A percentile compares a stretch with the other conserved stretches of the same genome.
phyloP scores from a whole-genome alignment of 2,797 vertebrate genomes.

The Phalloptychus januarius region DNA sequence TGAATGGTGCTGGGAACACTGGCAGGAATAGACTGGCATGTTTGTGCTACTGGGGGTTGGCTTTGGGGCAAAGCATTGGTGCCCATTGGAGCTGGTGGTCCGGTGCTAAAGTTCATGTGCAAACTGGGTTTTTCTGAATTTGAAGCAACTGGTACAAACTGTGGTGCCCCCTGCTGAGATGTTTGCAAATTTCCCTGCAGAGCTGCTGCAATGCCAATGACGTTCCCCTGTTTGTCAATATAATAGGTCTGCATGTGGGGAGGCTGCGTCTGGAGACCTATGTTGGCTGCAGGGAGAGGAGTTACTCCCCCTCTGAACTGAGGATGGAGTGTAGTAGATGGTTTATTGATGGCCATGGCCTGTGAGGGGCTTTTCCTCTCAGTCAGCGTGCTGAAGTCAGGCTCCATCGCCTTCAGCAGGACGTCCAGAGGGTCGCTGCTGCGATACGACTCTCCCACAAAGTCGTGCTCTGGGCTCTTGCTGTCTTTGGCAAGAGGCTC shows the following conservation, averaged over 20 bases:
- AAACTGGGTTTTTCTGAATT: conserved; percentile 83
- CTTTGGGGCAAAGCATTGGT: conserved; percentile 88
- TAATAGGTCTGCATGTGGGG: conserved; percentile 81
- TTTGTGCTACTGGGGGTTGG: conserved; percentile 88
- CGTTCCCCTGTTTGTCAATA: conserved; percentile 81
- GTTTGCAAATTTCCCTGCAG: conserved; percentile 77
- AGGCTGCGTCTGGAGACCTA: conserved; percentile 74
- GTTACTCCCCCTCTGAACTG: conserved; percentile 73
- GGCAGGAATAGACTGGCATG: conserved; percentile 86
- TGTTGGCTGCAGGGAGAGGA: conserved; percentile 76
- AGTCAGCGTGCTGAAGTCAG: conserved; percentile 92
- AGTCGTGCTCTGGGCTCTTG: conserved; percentile 78
- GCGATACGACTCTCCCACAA: conserved; percentile 79
- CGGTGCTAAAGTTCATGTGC: conserved; percentile 85
- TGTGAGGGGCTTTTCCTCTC: conserved; percentile 83
- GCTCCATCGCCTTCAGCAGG: conserved; percentile 97
- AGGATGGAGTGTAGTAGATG: conserved; percentile 75
- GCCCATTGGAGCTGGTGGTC: conserved; percentile 83
- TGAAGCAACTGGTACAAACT: conserved; percentile 78
- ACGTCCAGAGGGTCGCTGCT: conserved; percentile 91
- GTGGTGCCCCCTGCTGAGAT: conserved; percentile 68
- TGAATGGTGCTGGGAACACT: conserved; percentile 87
- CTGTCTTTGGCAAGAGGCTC: conserved; percentile 66
- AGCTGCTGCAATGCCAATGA: conserved; percentile 74
- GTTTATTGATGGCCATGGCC: conserved; percentile 81